phyloP scores from a whole-genome alignment of 2,113 vertebrate species.

The Zosterops pallidus region DNA sequence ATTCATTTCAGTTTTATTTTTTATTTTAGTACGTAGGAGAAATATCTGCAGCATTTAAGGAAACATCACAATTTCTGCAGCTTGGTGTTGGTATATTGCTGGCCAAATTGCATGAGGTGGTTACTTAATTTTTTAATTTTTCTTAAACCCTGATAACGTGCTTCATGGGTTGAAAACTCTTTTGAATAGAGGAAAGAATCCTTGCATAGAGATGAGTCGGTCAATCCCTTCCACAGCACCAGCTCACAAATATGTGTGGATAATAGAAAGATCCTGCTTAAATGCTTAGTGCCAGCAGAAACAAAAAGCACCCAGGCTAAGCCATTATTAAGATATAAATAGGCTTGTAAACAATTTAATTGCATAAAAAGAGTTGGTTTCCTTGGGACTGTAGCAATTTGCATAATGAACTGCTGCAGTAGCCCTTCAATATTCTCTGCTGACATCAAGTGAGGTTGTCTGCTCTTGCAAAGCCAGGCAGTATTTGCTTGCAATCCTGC shows the following conservation, averaged over 20 bases:
- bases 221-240: neutral
- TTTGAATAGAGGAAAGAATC: neutral
- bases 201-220: neutral
- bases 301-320: slow-evolving; percentile 5
- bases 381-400: slow-evolving; percentile 48
- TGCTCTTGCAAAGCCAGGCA: neutral
- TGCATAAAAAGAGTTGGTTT: slow-evolving; percentile 51
- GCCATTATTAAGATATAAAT: slow-evolving; percentile 59
- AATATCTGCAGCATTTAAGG: neutral
- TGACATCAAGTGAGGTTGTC: neutral
- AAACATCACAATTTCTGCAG: neutral
- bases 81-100: neutral
- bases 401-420: slow-evolving; percentile 46
- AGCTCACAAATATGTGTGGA: neutral
- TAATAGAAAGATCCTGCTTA: neutral
- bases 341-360: slow-evolving; percentile 60
- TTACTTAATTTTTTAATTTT: neutral
- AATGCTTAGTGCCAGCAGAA: slow-evolving; percentile 16
- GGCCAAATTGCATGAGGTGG: neutral
- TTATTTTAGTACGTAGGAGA: neutral
- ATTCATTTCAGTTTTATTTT: neutral
- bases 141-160: neutral
- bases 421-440: neutral
- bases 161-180: neutral
- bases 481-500: neutral